Evolutionary conservation across 1,140 invertebrate genomes (phyloP).

Genomic region (Bicyclus anynana): DNA sequence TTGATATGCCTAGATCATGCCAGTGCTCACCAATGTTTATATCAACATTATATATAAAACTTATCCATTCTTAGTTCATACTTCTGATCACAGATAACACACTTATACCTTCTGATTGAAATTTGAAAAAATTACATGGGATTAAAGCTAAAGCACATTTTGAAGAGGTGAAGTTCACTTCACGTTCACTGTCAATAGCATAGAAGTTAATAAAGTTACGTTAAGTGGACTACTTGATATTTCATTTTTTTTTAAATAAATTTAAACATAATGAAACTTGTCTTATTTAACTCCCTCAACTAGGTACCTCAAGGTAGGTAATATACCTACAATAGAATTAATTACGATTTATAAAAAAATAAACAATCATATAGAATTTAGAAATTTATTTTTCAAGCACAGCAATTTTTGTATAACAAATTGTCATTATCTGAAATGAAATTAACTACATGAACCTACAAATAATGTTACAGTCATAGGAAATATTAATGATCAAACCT

Average conservation of each 20-base stretch:
- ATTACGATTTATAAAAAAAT: neutral
- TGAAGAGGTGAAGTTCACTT: neutral
- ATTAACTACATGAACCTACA: neutral
- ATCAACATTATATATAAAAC: too few species aligned
- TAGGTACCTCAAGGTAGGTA: neutral
- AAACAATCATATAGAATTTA: constrained; percentile 11
- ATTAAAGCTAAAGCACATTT: too few species aligned
- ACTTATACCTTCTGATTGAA: too few species aligned
- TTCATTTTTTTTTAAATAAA: constrained; percentile 1
- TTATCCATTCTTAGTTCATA: too few species aligned
- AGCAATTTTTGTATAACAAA: constrained; percentile 11
- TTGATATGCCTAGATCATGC: too few species aligned
- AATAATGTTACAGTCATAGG: neutral
- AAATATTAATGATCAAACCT: constrained; percentile 8
- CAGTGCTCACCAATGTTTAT: too few species aligned
- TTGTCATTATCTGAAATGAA: neutral
- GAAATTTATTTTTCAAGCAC: constrained; percentile 16
- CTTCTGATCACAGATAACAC: too few species aligned
- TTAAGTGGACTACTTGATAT: neutral
- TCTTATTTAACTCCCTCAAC: too few species aligned
- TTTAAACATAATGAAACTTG: neutral
- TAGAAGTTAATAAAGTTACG: neutral
- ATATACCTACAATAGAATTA: too few species aligned
- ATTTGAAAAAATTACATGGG: too few species aligned
- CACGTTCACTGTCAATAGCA: neutral